Percentiles rank a stretch among this genome's conserved stretches.
phyloP scores from a whole-genome alignment of 2,113 vertebrate species.

The Cebidichthys violaceus region DNA sequence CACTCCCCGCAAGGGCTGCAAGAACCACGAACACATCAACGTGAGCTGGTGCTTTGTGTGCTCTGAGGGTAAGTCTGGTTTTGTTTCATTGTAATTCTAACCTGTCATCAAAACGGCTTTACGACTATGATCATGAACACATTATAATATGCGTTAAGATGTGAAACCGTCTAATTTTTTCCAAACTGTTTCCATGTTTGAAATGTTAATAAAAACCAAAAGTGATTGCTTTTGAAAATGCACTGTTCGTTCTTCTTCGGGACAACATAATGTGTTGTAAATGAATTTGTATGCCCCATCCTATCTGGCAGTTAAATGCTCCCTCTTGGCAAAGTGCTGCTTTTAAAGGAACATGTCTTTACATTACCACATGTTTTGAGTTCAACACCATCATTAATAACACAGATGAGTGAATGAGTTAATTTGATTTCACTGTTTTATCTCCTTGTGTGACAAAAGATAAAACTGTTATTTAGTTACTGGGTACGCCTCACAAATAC shows the following conservation, averaged over 20 bases:
- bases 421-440: not conserved
- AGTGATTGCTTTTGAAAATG: conserved; percentile 6
- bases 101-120: not conserved
- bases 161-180: not conserved
- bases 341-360: not conserved
- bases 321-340: not conserved
- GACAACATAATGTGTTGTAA: not conserved
- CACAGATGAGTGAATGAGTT: not conserved
- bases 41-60: conserved; percentile 99
- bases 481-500: not conserved
- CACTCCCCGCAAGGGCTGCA: conserved; percentile 92
- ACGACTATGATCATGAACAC: not conserved
- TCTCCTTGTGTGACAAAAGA: not conserved
- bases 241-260: not conserved
- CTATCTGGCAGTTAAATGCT: conserved; percentile 18
- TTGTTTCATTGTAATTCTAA: not conserved
- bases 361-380: not conserved
- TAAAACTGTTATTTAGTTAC: not conserved
- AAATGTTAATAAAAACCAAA: conserved; percentile 9
- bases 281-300: conserved; percentile 9
- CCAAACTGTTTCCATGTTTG: not conserved
- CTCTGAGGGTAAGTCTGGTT: conserved; percentile 90
- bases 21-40: conserved; percentile 98
- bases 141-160: rapidly evolving
- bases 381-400: not conserved